A percentile compares a stretch with the other conserved stretches of the same genome.
phyloP scores from a whole-genome alignment of 2,797 vertebrate genomes.

The Tenualosa thibaudeaui region DNA sequence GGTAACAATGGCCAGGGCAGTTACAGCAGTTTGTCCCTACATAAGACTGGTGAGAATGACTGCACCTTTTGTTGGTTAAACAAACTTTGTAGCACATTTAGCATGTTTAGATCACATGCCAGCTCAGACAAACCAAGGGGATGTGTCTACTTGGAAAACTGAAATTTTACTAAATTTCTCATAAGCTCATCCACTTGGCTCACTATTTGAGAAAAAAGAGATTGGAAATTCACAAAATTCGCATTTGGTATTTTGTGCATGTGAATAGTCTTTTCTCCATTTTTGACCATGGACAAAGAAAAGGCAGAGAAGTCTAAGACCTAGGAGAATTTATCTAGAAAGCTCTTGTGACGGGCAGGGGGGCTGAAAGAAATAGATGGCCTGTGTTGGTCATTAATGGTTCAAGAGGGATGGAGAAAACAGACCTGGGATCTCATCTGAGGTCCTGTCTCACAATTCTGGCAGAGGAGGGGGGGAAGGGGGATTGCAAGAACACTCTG shows the following conservation, averaged over 20 bases:
- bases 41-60: no score
- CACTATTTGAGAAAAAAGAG: background rate
- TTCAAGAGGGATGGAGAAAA: conserved; percentile 64
- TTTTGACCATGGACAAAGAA: background rate
- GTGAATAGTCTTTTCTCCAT: conserved; percentile 40
- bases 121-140: background rate
- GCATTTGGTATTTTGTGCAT: conserved; percentile 66
- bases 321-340: conserved; percentile 62
- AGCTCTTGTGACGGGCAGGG: conserved; percentile 45
- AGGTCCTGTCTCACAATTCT: conserved; percentile 52
- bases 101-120: background rate
- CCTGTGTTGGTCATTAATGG: conserved; percentile 71
- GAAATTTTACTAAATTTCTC: conserved; percentile 3
- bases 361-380: conserved; percentile 60
- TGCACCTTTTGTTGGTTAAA: background rate
- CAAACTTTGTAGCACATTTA: background rate
- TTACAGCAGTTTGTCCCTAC: no score
- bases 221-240: background rate
- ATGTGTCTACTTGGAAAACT: background rate
- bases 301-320: conserved; percentile 55
- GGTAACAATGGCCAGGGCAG: no score
- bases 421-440: conserved; percentile 53
- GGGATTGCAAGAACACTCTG: conserved; percentile 46
- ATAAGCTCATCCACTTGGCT: background rate
- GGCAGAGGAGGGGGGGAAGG: conserved; percentile 31